A percentile compares a stretch with the other conserved stretches of the same genome.
phyloP scores from a whole-genome alignment of 2,113 vertebrate species.

The Saguinus midas region DNA sequence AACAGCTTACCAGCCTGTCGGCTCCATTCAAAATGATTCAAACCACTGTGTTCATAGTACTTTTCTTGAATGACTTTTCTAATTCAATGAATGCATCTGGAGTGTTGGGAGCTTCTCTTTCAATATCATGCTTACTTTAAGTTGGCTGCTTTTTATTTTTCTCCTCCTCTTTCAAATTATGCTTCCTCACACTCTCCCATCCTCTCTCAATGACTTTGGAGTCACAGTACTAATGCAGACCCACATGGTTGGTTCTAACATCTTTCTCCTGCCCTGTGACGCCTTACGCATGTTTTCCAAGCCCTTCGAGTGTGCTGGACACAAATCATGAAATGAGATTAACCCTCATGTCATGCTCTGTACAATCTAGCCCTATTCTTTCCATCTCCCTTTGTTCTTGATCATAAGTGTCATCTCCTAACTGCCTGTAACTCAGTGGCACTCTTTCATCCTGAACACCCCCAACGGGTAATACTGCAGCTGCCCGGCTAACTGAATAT shows the following conservation, averaged over 20 bases:
- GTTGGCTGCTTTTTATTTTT: neutral
- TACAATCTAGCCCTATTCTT: neutral
- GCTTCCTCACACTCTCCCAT: neutral
- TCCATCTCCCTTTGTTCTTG: neutral
- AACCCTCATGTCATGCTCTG: neutral
- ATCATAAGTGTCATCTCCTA: conserved; percentile 28
- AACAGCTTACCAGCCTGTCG: neutral
- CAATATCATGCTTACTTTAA: neutral
- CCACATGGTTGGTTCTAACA: rapidly evolving
- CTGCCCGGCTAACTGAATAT: neutral
- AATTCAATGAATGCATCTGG: neutral
- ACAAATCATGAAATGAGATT: neutral
- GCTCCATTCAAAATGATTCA: neutral
- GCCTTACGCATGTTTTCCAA: neutral
- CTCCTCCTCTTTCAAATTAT: neutral
- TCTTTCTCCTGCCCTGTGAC: neutral
- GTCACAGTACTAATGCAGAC: neutral
- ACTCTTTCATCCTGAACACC: conserved; percentile 11
- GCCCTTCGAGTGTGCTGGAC: neutral
- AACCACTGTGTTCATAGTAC: neutral
- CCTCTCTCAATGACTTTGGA: neutral
- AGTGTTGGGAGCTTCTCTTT: neutral
- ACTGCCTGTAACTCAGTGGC: conserved; percentile 28
- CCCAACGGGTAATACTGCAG: neutral
- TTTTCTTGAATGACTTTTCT: conserved; percentile 40